Evolutionary conservation across 2,113 vertebrate genomes (phyloP).

Genomic region (Eubucco bourcierii): DNA sequence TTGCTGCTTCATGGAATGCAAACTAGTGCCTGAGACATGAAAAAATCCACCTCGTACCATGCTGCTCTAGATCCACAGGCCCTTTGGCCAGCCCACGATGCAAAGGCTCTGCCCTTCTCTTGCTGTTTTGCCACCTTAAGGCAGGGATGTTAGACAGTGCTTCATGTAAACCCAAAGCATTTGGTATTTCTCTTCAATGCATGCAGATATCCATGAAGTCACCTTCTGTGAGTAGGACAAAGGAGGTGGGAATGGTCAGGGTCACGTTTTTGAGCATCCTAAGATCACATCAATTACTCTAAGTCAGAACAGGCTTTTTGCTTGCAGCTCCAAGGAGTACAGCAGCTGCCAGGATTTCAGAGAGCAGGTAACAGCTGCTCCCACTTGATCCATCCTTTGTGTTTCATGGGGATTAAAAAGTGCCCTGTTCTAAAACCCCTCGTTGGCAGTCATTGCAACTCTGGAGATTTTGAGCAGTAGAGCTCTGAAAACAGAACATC

Average conservation of each 20-base stretch:
- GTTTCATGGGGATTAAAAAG: neutral
- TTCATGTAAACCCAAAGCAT: neutral
- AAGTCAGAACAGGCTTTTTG: neutral
- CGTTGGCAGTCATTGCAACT: neutral
- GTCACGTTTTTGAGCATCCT: neutral
- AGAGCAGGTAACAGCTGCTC: neutral
- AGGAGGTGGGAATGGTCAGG: neutral
- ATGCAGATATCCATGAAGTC: neutral
- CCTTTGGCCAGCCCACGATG: accelerated
- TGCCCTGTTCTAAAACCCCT: neutral
- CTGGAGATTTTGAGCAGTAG: neutral
- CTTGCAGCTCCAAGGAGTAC: neutral
- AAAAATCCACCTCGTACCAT: neutral
- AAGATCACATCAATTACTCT: neutral
- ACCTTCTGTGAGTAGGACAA: neutral
- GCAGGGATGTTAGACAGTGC: neutral
- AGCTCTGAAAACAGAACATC: neutral
- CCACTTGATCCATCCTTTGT: neutral
- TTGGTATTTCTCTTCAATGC: neutral
- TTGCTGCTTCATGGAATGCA: neutral
- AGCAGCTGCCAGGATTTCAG: neutral
- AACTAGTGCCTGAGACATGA: no score
- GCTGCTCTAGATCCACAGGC: neutral
- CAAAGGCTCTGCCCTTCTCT: accelerated
- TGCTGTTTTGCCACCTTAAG: neutral